These are phyloP conservation scores for Eupithecia exiguata DNA, from an alignment of 2,888 invertebrate genomes.

Conservation along the genomic window DNA sequence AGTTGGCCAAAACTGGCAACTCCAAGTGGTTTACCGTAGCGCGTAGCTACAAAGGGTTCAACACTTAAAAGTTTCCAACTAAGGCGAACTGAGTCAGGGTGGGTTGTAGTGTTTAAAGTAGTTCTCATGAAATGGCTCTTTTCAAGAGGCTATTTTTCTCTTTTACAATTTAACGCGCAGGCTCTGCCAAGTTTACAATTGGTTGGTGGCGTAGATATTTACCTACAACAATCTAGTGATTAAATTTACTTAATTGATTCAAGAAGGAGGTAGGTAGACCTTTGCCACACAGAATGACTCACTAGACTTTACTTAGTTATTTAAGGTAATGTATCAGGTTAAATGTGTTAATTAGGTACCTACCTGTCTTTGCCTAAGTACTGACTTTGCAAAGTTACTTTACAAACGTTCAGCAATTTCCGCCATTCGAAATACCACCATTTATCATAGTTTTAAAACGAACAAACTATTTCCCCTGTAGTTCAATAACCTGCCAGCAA, in stretches of 20 bases:
- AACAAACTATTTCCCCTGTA: not conserved
- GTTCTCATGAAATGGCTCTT: not conserved
- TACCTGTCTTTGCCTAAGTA: too few relatives aligned
- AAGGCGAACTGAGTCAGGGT: constrained; percentile 7
- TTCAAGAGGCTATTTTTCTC: not conserved
- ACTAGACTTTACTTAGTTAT: too few relatives aligned
- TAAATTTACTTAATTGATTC: not conserved
- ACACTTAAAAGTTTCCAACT: constrained; percentile 14
- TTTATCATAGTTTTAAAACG: not conserved
- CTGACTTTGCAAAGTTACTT: not conserved
- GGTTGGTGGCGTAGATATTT: not conserved
- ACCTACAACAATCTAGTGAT: not conserved
- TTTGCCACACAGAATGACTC: not conserved
- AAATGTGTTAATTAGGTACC: too few relatives aligned
- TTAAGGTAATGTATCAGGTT: too few relatives aligned
- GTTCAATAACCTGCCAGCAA: not conserved
- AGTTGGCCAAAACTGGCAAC: constrained; percentile 7
- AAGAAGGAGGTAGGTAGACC: not conserved
- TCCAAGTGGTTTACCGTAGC: constrained; percentile 11
- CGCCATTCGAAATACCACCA: too few relatives aligned
- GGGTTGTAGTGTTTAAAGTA: constrained; percentile 8
- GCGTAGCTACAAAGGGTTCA: constrained; percentile 11
- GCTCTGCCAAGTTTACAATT: not conserved
- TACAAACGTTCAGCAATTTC: not conserved
- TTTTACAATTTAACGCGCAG: not conserved